Conservation (phyloP, 2,113 vertebrate species). For the Coryphaenoides rupestris region DNA sequence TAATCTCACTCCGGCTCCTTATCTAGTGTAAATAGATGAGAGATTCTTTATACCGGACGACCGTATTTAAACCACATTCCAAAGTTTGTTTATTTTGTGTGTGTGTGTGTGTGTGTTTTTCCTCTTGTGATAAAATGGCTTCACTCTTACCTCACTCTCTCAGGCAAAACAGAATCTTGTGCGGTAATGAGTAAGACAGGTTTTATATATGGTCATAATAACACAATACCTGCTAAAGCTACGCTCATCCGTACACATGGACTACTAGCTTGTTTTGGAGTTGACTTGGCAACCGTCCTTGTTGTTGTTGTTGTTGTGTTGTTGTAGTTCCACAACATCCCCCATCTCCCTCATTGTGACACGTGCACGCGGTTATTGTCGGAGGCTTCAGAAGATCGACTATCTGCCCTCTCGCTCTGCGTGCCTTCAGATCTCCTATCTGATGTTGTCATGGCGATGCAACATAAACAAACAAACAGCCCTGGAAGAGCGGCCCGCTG, state of each 20-base stretch:
- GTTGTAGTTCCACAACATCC: not conserved
- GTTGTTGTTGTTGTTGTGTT: too few species aligned
- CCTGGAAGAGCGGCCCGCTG: conserved; percentile 43
- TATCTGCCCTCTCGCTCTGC: conserved; percentile 33
- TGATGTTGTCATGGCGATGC: conserved; percentile 65
- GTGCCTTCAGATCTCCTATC: conserved; percentile 70
- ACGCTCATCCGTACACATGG: too few species aligned
- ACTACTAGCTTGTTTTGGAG: too few species aligned
- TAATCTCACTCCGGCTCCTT: conserved; percentile 41
- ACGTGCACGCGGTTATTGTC: conserved; percentile 56
- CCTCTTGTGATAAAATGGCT: conserved; percentile 12
- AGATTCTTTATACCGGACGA: conserved; percentile 35
- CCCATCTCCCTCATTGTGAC: conserved; percentile 42
- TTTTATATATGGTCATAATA: not conserved
- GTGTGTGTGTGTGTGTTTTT: conserved; percentile 1
- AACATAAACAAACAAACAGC: conserved; percentile 66
- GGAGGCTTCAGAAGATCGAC: too few species aligned
- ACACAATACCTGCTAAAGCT: not conserved
- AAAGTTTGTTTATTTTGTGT: conserved; percentile 11
- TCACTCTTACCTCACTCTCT: too few species aligned
- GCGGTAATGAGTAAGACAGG: too few species aligned
- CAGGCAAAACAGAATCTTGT: too few species aligned
- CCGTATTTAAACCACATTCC: conserved; percentile 34
- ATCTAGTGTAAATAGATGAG: conserved; percentile 58
- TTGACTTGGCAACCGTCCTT: too few species aligned